Evolutionary conservation across 2,113 vertebrate species (phyloP), one percentile per base, ranked within the genome.

Genomic region (Alethe castanea): DNA sequence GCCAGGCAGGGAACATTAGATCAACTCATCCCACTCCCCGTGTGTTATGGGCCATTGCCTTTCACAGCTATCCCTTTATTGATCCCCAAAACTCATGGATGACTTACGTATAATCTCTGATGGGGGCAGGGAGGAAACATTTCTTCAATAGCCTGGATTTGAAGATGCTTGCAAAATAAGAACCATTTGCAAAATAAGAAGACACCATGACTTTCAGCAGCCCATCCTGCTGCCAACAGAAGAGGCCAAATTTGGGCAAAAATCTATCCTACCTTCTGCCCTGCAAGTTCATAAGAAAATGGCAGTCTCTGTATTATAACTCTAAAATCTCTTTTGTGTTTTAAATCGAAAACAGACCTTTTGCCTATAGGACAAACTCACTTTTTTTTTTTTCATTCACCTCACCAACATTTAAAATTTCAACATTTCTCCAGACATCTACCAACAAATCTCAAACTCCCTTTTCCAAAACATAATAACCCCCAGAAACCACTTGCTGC

Each of bases 21-120:
- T 86, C 86, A 94, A 80, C 80, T 64, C 71, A 65, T 72, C 72
- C 74, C 81, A 11, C 70, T 85, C 38, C 45, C 53, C 0, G 0
- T 13, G 3, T 2, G 6, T 66, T 69, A 66, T 3, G 40, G 52
- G 40, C 85, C 65, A n/a, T 36, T 56, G 82, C 47, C 45, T 92
- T 95, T 76, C 92, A 54, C 54, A 24, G 42, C 70, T 72, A 80
- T 66, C 74, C 79, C 80, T 61, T 76, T 82, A 91, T n/a, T 54
- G 71, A 96, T 81, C 94, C 91, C 93, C 90, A 66, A 91, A 94
- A 95, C 74, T 87, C 60, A 47, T 9, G 56, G 79, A 78, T 42
- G 26, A 86, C 78, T 88, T 84, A 91, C 1, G 0, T 23, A 72
- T 8, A 53, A 90, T 72, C 38, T 36, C 80, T 2, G 0, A 45